Conservation (phyloP, 2,113 vertebrate species). For the Syngnathus floridae region DNA sequence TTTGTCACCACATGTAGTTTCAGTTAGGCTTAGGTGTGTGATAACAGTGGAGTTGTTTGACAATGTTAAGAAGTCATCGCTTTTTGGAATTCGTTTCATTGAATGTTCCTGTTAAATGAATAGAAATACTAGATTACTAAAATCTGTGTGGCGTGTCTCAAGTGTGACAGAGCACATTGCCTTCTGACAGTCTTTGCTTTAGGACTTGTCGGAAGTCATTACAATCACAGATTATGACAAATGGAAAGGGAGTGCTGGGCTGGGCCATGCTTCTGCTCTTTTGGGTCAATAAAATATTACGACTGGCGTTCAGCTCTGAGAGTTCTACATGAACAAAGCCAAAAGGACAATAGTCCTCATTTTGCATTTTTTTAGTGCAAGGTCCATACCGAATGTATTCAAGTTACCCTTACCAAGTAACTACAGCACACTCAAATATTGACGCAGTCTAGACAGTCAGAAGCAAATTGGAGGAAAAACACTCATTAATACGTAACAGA, state of each 20-base stretch:
- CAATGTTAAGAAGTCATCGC: slow-evolving; percentile 1
- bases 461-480: not conserved
- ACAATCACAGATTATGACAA: not conserved
- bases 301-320: not conserved
- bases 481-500: not conserved
- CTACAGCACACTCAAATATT: not conserved
- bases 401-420: not conserved
- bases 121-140: not conserved
- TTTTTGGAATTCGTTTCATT: not conserved
- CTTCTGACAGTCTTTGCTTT: not conserved
- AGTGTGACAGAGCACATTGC: not conserved
- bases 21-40: not conserved
- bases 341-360: not conserved
- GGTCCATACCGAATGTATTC: not conserved
- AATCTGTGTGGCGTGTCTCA: not conserved
- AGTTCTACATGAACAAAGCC: not conserved
- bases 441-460: not conserved
- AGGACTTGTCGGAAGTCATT: not conserved
- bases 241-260: not conserved
- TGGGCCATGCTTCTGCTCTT: not conserved
- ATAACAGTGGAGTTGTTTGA: not conserved
- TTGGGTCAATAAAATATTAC: not conserved
- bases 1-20: not conserved
- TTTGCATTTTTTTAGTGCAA: not conserved
- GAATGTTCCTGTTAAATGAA: not conserved